These are phyloP conservation scores for Cephalotes varians DNA, from an alignment of 2,888 invertebrate genomes.

Conservation along the genomic window DNA sequence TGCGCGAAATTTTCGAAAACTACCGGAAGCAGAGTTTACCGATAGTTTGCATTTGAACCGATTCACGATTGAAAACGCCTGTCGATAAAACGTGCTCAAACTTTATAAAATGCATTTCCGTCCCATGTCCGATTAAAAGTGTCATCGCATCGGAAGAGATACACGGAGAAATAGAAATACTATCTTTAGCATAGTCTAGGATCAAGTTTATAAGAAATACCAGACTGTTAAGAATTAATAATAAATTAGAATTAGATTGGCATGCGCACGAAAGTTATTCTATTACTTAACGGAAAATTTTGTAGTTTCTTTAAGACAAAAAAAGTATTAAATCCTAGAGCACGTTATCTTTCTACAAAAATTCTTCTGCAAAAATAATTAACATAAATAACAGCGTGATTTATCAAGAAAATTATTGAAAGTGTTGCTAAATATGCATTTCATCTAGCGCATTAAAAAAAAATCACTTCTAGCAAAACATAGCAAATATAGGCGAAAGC, in stretches of 20 bases:
- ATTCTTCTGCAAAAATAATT: constrained; percentile 13
- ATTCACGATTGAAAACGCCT: constrained; percentile 65
- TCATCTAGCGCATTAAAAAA: background rate
- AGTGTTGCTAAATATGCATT: background rate
- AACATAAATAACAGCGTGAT: background rate
- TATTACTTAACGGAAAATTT: background rate
- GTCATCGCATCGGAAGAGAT: constrained; percentile 21
- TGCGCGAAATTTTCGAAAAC: constrained; percentile 37
- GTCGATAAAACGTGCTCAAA: constrained; percentile 68
- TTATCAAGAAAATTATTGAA: background rate
- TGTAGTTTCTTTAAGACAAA: background rate
- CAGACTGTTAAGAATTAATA: background rate
- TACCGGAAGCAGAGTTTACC: constrained; percentile 21
- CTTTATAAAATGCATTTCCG: constrained; percentile 67
- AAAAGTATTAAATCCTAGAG: background rate
- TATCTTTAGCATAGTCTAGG: background rate
- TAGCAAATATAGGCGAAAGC: background rate
- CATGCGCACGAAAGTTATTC: background rate
- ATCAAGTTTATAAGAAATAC: background rate
- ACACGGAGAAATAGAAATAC: background rate
- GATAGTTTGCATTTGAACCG: constrained; percentile 63
- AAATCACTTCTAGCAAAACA: background rate
- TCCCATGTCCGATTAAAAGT: constrained; percentile 59
- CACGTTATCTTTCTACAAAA: constrained; percentile 3
- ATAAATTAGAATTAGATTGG: background rate